Percentiles rank a stretch among this genome's conserved stretches.
Conservation (phyloP, 2,113 vertebrate genomes). For the Setophaga kirtlandii region DNA sequence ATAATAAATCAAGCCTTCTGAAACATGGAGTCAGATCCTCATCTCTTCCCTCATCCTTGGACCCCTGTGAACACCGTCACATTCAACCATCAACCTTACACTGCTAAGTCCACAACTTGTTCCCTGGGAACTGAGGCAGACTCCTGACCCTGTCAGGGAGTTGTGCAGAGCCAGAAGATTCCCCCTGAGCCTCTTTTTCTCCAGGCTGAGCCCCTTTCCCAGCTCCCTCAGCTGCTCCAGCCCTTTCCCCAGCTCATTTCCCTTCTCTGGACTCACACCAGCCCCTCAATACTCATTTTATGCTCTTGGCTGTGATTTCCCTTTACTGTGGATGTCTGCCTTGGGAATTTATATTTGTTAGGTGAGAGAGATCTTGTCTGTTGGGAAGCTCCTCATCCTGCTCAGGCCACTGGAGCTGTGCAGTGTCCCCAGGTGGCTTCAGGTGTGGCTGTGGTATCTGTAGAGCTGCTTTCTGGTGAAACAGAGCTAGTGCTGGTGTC, state of each 20-base stretch:
- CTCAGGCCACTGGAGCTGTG: not conserved
- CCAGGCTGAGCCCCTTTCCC: not conserved
- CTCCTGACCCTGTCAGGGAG: not conserved
- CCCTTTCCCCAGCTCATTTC: rapidly evolving
- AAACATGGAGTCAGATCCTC: no score
- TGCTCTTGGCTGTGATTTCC: not conserved
- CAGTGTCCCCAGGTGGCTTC: not conserved
- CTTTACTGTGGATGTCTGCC: not conserved
- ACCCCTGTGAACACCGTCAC: no score
- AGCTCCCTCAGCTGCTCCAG: not conserved
- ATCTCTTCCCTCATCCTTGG: no score
- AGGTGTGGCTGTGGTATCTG: not conserved
- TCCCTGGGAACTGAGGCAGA: not conserved
- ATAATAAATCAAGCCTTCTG: no score
- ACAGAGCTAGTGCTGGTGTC: not conserved
- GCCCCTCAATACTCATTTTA: not conserved
- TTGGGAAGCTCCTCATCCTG: not conserved
- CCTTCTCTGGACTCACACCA: not conserved
- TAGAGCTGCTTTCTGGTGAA: not conserved
- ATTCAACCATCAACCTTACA: not conserved
- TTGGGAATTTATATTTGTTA: not conserved
- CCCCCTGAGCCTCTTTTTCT: not conserved
- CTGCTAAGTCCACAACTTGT: not conserved
- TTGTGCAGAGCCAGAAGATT: not conserved
- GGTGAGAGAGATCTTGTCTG: not conserved